These are phyloP conservation scores for Mustela lutreola DNA, from an alignment of 2,113 vertebrate genomes.

Conservation along the genomic window DNA sequence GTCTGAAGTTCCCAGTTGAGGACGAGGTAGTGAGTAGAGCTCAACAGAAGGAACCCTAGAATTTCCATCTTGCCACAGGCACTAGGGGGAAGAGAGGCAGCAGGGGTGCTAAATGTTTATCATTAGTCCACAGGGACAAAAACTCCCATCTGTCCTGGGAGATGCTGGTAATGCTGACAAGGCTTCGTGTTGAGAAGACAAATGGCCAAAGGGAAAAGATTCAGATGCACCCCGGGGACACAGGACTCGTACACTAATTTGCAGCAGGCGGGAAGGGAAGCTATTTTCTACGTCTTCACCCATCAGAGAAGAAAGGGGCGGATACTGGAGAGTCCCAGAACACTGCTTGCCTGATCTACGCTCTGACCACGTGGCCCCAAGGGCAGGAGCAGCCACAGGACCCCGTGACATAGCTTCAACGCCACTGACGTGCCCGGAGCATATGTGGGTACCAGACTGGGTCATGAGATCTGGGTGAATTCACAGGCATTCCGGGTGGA, in stretches of 20 bases:
- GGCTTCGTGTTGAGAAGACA: background rate
- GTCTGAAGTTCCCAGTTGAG: background rate
- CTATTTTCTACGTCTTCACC: background rate
- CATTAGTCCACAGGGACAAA: background rate
- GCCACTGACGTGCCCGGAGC: background rate
- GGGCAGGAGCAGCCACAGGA: background rate
- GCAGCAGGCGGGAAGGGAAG: background rate
- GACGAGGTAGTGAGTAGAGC: background rate
- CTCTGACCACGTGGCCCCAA: background rate
- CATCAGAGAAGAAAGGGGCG: background rate
- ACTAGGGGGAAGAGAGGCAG: background rate
- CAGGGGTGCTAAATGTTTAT: background rate
- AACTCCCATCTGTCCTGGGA: background rate
- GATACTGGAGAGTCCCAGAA: background rate
- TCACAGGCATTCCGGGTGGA: constrained; percentile 73
- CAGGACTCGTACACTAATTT: background rate
- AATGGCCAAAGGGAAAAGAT: background rate
- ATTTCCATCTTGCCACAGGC: background rate
- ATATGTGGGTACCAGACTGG: background rate
- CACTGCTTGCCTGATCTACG: background rate
- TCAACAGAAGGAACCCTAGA: background rate
- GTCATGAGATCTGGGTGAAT: background rate
- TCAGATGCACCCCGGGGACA: accelerated
- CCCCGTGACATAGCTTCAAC: background rate
- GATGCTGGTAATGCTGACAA: background rate